Evolutionary conservation across 2,888 invertebrate species (phyloP), one percentile per base, ranked within the genome.

Genomic region (Andricus quercusramuli): DNA sequence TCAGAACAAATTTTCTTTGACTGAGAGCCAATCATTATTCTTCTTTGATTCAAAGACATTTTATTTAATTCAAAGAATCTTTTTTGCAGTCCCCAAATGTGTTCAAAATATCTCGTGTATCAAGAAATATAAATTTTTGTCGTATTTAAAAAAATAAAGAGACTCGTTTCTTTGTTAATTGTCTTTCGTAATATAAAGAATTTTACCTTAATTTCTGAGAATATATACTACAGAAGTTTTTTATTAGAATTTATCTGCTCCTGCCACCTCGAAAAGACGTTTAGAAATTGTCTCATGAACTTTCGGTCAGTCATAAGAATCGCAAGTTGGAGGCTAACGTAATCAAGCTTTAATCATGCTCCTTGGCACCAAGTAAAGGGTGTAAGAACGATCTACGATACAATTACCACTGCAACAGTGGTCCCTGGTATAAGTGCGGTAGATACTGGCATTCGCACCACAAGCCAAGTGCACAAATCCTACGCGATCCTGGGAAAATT

Each of bases 311-410:
- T 83, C 82, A 81, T 85, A 86, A 86, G 85, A 86, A 85, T 88
- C 84, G 83, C 82, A 80, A 79, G 83, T 79, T 84, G 82, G 79
- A 81, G 82, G 86, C 84, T 89, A 88, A 89, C 85, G 87, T 87
- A 88, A 88, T 89, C 86, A 87, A 86, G 86, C 88, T 89, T 90
- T 89, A 88, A 89, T 89, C 88, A 87, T 85, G 87, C 84, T 84
- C 81, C 83, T 80, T 80, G 81, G 68, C 80, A 78, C 70, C 62
- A 79, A 37, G 37, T 37, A 37, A 37, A 25, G 74, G 44, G 74
- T 81, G 79, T 82, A 81, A 80, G 80, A 84, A 86, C 84, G 86
- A 88, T 87, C 87, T 86, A 88, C 86, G 87, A 86, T 86, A 86
- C 87, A 87, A 86, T 88, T 87, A 87, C 84, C 84, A 83, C 82